Evolutionary conservation across 2,888 invertebrate species (phyloP).

Genomic region (Saturnia japonica): DNA sequence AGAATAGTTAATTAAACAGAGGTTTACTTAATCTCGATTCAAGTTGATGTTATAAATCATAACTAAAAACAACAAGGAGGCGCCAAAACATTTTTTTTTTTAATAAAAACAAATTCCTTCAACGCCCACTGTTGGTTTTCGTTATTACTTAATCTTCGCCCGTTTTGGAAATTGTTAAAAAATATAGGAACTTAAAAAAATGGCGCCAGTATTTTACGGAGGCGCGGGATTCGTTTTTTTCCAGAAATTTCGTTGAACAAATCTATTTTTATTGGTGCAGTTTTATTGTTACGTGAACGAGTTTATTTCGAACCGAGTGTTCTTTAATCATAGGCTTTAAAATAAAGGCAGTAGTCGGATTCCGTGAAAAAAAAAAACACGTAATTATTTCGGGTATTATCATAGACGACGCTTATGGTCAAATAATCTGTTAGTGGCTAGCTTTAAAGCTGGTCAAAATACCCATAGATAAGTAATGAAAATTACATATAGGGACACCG

Average conservation of each 20-base stretch:
- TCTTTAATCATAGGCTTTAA: constrained; percentile 1
- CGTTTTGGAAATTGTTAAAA: constrained; percentile 43
- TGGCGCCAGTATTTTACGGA: constrained; percentile 50
- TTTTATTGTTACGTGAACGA: constrained; percentile 48
- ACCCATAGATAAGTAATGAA: too few relatives aligned
- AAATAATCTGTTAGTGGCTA: background rate
- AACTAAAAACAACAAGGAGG: constrained; percentile 24
- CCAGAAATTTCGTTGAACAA: constrained; percentile 36
- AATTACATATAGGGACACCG: too few relatives aligned
- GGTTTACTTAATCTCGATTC: background rate
- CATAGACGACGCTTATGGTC: background rate
- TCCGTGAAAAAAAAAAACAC: background rate
- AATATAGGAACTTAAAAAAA: constrained; percentile 39
- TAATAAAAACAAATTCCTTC: constrained; percentile 48
- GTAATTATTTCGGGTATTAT: background rate
- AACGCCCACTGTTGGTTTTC: constrained; percentile 75
- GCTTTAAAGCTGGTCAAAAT: too few relatives aligned
- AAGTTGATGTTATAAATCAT: constrained; percentile 4
- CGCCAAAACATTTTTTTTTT: constrained; percentile 45
- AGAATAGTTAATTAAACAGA: background rate
- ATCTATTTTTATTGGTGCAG: constrained; percentile 46
- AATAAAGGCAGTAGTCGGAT: background rate
- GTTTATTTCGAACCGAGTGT: background rate
- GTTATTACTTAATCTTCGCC: constrained; percentile 68
- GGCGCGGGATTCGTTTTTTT: background rate